Base-by-base conservation (phyloP, 2,113 vertebrate species). In the Aspidoscelis tigris region DNA sequence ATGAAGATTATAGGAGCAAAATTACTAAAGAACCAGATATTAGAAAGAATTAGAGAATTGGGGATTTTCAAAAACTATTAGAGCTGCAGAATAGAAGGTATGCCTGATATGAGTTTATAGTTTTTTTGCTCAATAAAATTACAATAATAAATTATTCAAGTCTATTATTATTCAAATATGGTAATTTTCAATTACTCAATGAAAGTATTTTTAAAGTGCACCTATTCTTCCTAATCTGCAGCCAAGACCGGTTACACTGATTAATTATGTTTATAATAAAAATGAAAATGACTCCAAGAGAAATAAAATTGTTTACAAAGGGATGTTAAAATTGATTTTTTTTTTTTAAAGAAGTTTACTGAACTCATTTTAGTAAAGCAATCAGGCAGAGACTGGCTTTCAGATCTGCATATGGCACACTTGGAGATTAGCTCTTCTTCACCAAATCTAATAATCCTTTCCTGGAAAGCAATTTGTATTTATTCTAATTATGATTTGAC, bases 221-320 rank as follows among this genome's bases (percentile, higher is more conserved):
- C 78, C 50, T 82, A 76, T 3, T 85, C 39, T 88, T 87, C 26
- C 18, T 85, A 92, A 87, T 76, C 55, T 83, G 33, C 58, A 78
- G 76, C 76, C 84, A 80, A 58, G 87, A 80, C 77, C 84, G 86
- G 69, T 41, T 91, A 90, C 74, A 78, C 20, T 39, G 7, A 82
- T 92, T 79, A 92, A 78, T 89, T 89, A 85, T 82, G 88, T 93
- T 92, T 88, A 86, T 93, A 91, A 94, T 93, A 86, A 86, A 89
- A 88, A 84, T 76, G 58, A 87, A 90, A 93, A 93, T 88, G 0
- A 79, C 86, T 90, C 76, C 88, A 89, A 89, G 33, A 85, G 76
- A 86, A 93, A 86, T 70, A 22, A 82, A 88, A 86, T 86, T 91
- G 73, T 91, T 94, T 92, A 86, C 83, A 83, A 65, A 93, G 88